Base-by-base conservation (phyloP, 1,140 invertebrate genomes). In the Cotesia typhae region DNA sequence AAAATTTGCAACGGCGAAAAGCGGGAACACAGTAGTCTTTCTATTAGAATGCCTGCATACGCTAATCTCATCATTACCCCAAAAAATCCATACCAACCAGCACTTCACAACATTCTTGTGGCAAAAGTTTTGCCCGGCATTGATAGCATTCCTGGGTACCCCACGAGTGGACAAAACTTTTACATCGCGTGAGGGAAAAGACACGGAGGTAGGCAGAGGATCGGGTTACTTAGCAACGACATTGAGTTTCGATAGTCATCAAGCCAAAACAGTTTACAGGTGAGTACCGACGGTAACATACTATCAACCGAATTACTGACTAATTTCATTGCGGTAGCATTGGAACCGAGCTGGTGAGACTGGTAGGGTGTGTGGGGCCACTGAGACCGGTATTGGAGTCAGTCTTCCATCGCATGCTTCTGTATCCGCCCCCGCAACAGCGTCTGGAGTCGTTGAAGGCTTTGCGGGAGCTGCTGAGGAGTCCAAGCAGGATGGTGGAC, bases 41-140 rank as follows among this genome's bases (percentile, higher is more conserved):
- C 90, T 96, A 37, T 84, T 97, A 66, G 95, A 98, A 81, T 96
- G 95, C 80, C 88, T 97, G 12, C 89, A 96, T 60, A 95, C 94
- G 4, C 87, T 97, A 37, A 91, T 96, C 71, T 92, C 92, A 4
- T 94, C 94, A 57, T 84, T 96, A 69, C 94, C 94, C 0, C 92
- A 93, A 76, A 91, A 92, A 77, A 93, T 95, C 2, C 92, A 94
- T 79, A 91, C 91, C 4, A 95, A 95, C 83, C 89, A 90, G 7
- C 94, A 95, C 80, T 95, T 95, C 76, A 94, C 93, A 7, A 94
- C 93, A 3, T 95, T 95, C 77, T 85, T 95, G 0, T 96, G 96
- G 96, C 95, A 97, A 83, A 93, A 95, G 77, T 92, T 98, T 76
- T 97, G 95, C 80, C 96, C 96, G 0, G 92, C 93, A 3, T 87